phyloP scores from a whole-genome alignment of 2,113 vertebrate genomes.

The Ptilonorhynchus violaceus region DNA sequence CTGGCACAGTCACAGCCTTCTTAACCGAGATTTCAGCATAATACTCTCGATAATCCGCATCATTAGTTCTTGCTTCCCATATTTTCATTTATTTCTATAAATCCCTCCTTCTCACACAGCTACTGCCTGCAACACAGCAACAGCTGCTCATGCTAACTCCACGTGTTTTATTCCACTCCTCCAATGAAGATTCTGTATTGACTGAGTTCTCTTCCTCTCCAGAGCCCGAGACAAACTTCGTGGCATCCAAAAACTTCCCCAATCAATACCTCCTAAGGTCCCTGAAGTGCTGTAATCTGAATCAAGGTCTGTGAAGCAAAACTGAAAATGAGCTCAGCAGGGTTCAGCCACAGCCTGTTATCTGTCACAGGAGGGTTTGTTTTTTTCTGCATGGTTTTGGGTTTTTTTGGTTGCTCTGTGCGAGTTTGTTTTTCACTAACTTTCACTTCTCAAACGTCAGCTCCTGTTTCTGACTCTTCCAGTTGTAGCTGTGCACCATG shows the following conservation, averaged over 20 bases:
- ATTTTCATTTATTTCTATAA: background rate
- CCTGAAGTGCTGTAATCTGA: conserved; percentile 50
- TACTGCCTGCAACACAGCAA: background rate
- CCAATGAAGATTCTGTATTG: background rate
- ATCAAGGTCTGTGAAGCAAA: conserved; percentile 58
- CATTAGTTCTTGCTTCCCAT: background rate
- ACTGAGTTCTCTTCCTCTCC: background rate
- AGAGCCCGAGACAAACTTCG: background rate
- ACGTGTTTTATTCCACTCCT: background rate
- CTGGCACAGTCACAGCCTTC: background rate
- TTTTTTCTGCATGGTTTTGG: background rate
- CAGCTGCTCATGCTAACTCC: background rate
- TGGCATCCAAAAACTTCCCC: conserved; percentile 31
- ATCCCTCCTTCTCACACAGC: background rate
- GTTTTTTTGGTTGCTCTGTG: background rate
- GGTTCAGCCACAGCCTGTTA: conserved; percentile 39
- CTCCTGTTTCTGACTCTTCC: background rate
- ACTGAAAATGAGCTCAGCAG: conserved; percentile 56
- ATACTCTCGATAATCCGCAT: background rate
- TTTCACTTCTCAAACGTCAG: background rate
- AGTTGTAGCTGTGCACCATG: fast-evolving
- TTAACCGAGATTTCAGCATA: background rate
- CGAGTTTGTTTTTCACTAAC: background rate
- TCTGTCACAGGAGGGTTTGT: conserved; percentile 11
- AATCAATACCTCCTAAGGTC: conserved; percentile 34